Conservation (phyloP, 2,888 invertebrate genomes). For the Andrena flavipes region DNA sequence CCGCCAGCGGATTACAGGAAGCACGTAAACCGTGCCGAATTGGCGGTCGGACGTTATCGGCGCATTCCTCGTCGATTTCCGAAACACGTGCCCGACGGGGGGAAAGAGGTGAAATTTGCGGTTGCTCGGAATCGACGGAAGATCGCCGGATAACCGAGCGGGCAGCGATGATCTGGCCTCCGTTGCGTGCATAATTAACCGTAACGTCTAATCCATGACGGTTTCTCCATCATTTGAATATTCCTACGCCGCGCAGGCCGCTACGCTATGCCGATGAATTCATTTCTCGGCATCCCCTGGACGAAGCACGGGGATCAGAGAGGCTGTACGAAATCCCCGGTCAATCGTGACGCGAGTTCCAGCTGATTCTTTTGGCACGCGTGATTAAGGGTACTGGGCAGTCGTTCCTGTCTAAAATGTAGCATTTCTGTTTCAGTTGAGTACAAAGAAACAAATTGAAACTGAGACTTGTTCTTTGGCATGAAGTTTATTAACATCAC, state of each 20-base stretch:
- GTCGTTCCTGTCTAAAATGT: too few species aligned
- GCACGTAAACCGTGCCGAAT: conserved; percentile 46
- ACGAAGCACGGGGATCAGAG: conserved; percentile 6
- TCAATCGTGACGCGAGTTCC: not conserved
- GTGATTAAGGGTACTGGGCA: too few species aligned
- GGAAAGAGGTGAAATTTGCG: conserved; percentile 41
- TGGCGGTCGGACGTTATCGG: conserved; percentile 47
- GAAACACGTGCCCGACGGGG: conserved; percentile 36
- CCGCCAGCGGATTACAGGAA: conserved; percentile 36
- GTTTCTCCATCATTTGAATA: conserved; percentile 26
- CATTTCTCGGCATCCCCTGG: conserved; percentile 16
- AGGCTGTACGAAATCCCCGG: not conserved
- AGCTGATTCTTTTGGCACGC: not conserved
- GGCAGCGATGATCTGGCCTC: conserved; percentile 12
- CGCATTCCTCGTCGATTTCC: conserved; percentile 58
- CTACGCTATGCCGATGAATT: not conserved
- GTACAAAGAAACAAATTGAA: too few species aligned
- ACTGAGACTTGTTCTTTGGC: too few species aligned
- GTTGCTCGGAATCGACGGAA: conserved; percentile 28
- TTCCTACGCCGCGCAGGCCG: not conserved
- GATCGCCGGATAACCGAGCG: conserved; percentile 22
- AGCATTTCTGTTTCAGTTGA: too few species aligned
- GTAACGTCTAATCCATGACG: conserved; percentile 36
- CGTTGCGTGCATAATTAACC: conserved; percentile 39
- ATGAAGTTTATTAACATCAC: too few species aligned